These are phyloP conservation scores for Limnodromus scolopaceus DNA, from an alignment of 2,797 vertebrate species.

Conservation along the genomic window DNA sequence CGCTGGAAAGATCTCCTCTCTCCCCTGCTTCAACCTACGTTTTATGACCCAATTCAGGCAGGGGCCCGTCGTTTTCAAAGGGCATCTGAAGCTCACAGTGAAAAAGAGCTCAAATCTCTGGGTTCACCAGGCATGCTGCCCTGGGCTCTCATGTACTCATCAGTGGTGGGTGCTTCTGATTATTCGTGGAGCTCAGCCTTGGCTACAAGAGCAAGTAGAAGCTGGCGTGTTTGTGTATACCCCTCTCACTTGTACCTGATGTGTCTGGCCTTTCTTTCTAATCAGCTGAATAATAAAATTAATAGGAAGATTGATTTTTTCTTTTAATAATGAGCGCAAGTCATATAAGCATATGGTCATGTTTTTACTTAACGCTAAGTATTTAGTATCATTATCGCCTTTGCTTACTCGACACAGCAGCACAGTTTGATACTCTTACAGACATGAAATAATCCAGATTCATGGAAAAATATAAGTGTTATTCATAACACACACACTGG, in stretches of 20 bases:
- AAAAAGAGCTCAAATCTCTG: neutral
- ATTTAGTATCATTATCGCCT: neutral
- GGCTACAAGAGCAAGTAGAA: neutral
- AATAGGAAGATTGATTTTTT: neutral
- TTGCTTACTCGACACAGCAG: neutral
- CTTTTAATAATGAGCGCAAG: neutral
- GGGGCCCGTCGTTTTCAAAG: neutral
- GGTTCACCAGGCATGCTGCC: neutral
- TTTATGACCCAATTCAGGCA: neutral
- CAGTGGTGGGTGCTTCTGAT: rapidly evolving
- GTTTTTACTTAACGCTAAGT: neutral
- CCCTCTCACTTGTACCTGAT: neutral
- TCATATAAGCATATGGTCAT: neutral
- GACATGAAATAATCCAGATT: neutral
- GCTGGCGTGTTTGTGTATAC: neutral
- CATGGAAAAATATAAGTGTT: neutral
- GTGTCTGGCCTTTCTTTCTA: neutral
- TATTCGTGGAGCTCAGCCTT: neutral
- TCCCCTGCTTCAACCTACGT: neutral
- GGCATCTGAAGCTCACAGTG: neutral
- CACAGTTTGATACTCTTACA: neutral
- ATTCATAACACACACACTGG: neutral
- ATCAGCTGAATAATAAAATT: neutral
- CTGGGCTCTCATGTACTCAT: rapidly evolving
- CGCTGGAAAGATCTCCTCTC: neutral